Evolutionary conservation across 2,113 vertebrate genomes (phyloP).

Genomic region (Furnarius figulus): DNA sequence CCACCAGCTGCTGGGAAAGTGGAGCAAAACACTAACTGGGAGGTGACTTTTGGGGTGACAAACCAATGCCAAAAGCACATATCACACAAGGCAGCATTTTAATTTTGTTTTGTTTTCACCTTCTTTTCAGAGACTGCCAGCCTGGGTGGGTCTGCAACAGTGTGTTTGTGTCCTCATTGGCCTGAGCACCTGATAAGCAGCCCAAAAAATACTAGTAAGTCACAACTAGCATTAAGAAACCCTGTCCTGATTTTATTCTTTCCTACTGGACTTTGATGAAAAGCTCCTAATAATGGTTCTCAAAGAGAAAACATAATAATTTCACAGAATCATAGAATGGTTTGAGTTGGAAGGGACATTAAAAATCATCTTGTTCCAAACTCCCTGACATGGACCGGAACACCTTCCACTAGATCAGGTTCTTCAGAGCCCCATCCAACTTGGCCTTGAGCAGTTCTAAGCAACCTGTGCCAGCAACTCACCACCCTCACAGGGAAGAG

Average conservation of each 20-base stretch:
- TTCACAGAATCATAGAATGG: neutral
- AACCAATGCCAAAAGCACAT: neutral
- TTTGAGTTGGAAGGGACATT: neutral
- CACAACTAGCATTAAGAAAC: neutral
- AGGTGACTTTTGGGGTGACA: neutral
- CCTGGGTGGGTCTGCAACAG: neutral
- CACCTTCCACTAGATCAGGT: neutral
- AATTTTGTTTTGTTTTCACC: neutral
- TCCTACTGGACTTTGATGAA: neutral
- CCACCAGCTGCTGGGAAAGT: neutral
- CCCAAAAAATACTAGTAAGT: neutral
- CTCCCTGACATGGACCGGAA: neutral
- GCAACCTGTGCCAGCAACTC: neutral
- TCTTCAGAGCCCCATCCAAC: fast-evolving
- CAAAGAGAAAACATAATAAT: neutral
- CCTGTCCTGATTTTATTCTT: neutral
- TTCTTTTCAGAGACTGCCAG: neutral
- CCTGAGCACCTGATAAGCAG: neutral
- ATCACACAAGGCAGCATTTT: neutral
- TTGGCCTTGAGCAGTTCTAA: neutral
- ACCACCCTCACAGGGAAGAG: fast-evolving
- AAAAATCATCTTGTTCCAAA: neutral
- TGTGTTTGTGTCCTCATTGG: neutral
- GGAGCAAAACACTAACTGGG: neutral
- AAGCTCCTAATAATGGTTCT: neutral